Base-by-base conservation (phyloP, 2,113 vertebrate species). In the Otis tarda region DNA sequence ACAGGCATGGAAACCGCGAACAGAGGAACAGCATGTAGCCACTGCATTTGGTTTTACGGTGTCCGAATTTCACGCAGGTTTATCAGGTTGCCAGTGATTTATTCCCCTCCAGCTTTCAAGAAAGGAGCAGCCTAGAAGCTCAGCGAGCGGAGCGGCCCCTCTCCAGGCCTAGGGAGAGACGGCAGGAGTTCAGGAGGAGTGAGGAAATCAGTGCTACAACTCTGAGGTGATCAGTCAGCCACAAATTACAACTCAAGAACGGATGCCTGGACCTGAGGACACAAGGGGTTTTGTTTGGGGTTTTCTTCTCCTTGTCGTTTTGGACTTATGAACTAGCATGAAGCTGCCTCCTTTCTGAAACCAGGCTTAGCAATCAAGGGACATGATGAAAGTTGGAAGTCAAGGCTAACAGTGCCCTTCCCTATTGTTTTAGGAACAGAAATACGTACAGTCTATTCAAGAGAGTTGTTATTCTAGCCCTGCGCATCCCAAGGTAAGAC, bases 221-320 rank as follows among this genome's bases (percentile, higher is more conserved):
- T 83, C 83, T 47, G 65, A 80, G 95, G 37, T 23, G 59, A 91
- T 88, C 92, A 91, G 83, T 50, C 71, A 83, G 81, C 86, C 96
- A 92, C 94, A 95, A 95, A 90, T 71, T 84, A 79, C 63, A 88
- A 50, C 81, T 90, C 67, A 16, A 70, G 81, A 69, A 50, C 56
- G 60, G 70, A n/a, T 56, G 86, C 84, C 96, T 94, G 79, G 81
- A 91, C 60, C 90, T 57, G 68, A 88, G 60, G 49, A 82, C 83
- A 61, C 60, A 55, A 78, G 63, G 59, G 85, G 39, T 8, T 74
- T 83, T 41, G 24, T 28, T 68, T 59, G 33, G 57, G 25, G n/a
- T 25, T 55, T 53, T 23, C 21, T 65, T 49, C 14, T 50, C 67
- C 3, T 39, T 86, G 27, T 50, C 74, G 17, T 91, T 93, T 78